phyloP scores from a whole-genome alignment of 2,888 invertebrate species.

The Sarcophaga carnaria region DNA sequence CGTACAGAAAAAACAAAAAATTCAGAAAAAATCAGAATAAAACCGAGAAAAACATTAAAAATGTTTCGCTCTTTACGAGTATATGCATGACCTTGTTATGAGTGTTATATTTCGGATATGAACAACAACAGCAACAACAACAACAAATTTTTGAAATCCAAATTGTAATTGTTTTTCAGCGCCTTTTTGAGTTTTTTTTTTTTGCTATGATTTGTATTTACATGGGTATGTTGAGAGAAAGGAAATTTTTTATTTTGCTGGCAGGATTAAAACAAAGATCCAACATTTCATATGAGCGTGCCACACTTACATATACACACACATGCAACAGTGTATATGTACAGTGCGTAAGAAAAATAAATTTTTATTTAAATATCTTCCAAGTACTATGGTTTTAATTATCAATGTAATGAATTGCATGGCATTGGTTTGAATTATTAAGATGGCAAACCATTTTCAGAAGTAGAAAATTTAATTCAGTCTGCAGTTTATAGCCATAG shows the following conservation, averaged over 20 bases:
- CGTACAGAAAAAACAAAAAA: conserved; percentile 23
- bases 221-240: not conserved
- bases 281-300: not conserved
- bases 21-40: no score
- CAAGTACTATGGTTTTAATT: no score
- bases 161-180: conserved; percentile 44
- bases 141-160: conserved; percentile 40
- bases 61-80: conserved; percentile 19
- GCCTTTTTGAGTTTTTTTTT: conserved; percentile 7
- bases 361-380: no score
- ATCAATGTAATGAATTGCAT: no score
- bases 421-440: no score
- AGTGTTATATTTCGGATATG: conserved; percentile 26
- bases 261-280: conserved; percentile 27
- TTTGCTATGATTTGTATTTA: conserved; percentile 5
- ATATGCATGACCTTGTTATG: conserved; percentile 55
- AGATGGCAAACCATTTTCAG: no score
- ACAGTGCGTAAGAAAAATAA: conserved; percentile 20
- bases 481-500: no score
- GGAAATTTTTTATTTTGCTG: not conserved
- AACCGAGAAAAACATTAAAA: not conserved
- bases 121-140: conserved; percentile 3
- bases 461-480: no score
- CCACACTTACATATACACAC: not conserved
- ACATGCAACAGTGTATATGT: not conserved